Evolutionary conservation across 2,113 vertebrate species (phyloP).

Genomic region (Gymnarchus niloticus): DNA sequence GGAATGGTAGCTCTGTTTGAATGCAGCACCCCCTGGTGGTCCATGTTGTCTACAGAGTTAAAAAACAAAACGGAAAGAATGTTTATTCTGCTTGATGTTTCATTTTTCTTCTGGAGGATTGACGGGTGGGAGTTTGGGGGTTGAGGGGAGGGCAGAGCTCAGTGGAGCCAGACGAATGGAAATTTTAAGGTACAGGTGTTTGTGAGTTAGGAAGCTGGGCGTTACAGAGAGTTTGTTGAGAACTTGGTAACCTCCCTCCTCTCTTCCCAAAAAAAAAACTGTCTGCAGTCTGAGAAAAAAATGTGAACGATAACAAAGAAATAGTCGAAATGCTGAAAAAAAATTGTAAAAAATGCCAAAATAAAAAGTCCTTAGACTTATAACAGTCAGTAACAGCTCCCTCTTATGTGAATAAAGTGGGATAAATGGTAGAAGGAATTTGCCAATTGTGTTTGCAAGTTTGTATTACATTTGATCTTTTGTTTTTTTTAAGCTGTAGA

Average conservation of each 20-base stretch:
- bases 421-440: slow-evolving; percentile 45
- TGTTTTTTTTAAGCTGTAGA: slow-evolving; percentile 10
- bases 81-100: slow-evolving; percentile 18
- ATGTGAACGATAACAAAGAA: slow-evolving; percentile 35
- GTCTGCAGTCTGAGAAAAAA: slow-evolving; percentile 37
- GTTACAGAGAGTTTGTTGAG: slow-evolving; percentile 21
- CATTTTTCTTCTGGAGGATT: slow-evolving; percentile 44
- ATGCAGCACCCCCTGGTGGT: slow-evolving; percentile 21
- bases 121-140: slow-evolving; percentile 35
- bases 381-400: slow-evolving; percentile 53
- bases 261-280: slow-evolving; percentile 48
- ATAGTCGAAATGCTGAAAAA: slow-evolving; percentile 15
- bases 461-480: slow-evolving; percentile 41
- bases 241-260: slow-evolving; percentile 36
- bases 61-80: slow-evolving; percentile 39
- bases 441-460: slow-evolving; percentile 48
- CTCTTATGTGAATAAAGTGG: slow-evolving; percentile 59
- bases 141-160: slow-evolving; percentile 34
- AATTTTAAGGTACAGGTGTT: slow-evolving; percentile 47
- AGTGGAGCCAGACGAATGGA: slow-evolving; percentile 22
- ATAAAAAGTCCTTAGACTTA: slow-evolving; percentile 29
- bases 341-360: slow-evolving; percentile 22
- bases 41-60: slow-evolving; percentile 27
- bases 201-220: slow-evolving; percentile 38
- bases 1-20: slow-evolving; percentile 25